These are phyloP conservation scores for Lasioglossum leucozonium DNA, from an alignment of 2,888 invertebrate species.

Conservation along the genomic window DNA sequence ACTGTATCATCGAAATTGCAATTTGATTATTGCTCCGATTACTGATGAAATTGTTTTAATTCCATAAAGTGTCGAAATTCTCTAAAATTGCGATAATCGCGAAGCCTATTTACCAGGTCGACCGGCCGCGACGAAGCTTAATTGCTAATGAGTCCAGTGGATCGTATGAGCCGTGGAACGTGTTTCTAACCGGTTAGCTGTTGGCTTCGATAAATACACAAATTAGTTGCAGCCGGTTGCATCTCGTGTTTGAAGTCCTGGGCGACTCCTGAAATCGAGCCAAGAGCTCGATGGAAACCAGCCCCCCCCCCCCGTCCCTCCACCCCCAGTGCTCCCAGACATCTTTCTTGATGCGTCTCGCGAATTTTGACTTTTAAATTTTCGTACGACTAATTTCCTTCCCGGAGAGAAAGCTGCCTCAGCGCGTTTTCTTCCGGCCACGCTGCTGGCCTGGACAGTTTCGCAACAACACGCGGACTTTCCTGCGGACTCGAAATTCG, in stretches of 20 bases:
- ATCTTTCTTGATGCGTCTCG: background rate
- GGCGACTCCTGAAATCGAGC: constrained; percentile 9
- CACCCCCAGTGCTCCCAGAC: background rate
- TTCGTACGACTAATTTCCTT: background rate
- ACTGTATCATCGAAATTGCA: no score
- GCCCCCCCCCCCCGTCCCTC: no score
- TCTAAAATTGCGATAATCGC: background rate
- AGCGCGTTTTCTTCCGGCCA: background rate
- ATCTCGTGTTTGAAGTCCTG: background rate
- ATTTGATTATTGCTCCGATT: no score
- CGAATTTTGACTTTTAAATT: constrained; percentile 11
- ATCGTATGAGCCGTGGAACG: background rate
- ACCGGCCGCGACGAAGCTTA: background rate
- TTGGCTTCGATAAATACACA: constrained; percentile 22
- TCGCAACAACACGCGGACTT: background rate
- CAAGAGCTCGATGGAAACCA: background rate
- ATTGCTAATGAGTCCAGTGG: background rate
- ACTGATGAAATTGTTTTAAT: no score
- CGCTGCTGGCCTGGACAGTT: background rate
- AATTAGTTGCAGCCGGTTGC: constrained; percentile 35
- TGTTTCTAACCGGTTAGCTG: constrained; percentile 2
- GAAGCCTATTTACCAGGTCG: background rate
- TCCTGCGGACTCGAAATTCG: background rate
- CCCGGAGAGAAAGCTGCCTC: background rate
- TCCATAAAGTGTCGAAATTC: background rate